A percentile compares a stretch with the other conserved stretches of the same genome.
These are phyloP conservation scores for Amblyjoppa fuscipennis DNA, from an alignment of 2,888 invertebrate species.

Conservation along the genomic window DNA sequence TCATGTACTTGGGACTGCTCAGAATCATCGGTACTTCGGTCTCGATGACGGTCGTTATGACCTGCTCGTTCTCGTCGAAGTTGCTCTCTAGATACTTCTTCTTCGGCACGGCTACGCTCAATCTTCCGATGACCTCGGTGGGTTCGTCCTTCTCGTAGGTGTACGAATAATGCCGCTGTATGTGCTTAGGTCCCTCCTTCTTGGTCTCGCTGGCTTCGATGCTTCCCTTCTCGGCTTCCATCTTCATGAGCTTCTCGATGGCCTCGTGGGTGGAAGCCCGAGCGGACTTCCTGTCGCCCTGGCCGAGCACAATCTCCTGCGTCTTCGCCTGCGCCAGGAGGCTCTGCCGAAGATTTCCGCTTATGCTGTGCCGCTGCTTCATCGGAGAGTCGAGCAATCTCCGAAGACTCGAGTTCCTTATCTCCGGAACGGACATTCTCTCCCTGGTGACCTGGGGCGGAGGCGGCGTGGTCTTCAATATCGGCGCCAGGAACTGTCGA, in stretches of 20 bases:
- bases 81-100: constrained; percentile 82
- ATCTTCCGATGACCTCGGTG: constrained; percentile 70
- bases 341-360: constrained; percentile 77
- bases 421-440: constrained; percentile 82
- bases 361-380: constrained; percentile 82
- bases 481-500: constrained; percentile 71
- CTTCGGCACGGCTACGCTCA: constrained; percentile 76
- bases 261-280: constrained; percentile 59
- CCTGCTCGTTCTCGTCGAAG: constrained; percentile 82
- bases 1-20: constrained; percentile 79
- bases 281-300: constrained; percentile 50
- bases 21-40: constrained; percentile 80
- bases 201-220: constrained; percentile 54
- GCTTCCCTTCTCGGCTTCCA: constrained; percentile 65
- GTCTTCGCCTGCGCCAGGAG: constrained; percentile 69
- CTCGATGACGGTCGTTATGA: constrained; percentile 82
- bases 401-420: constrained; percentile 80
- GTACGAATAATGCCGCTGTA: constrained; percentile 82
- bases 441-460: constrained; percentile 71
- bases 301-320: constrained; percentile 62
- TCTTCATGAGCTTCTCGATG: constrained; percentile 68
- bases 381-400: constrained; percentile 80
- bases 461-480: constrained; percentile 65
- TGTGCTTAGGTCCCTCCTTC: constrained; percentile 72
- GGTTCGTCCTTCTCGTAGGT: constrained; percentile 79